These are phyloP conservation scores for Sebastes ruberrimus DNA, from an alignment of 2,797 vertebrate genomes.

Conservation along the genomic window DNA sequence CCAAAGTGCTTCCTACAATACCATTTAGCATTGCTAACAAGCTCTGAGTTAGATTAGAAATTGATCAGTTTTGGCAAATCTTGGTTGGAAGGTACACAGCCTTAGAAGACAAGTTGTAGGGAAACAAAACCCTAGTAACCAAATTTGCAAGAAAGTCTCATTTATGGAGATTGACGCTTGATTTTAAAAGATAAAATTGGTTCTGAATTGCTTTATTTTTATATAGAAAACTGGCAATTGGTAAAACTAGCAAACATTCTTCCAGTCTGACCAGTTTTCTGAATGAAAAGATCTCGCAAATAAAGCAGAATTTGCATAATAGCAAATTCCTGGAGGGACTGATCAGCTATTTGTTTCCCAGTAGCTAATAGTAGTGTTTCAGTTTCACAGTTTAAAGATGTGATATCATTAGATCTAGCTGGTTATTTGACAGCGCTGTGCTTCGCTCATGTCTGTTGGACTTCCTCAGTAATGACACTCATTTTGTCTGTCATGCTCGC, in stretches of 20 bases:
- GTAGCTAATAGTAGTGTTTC: not conserved
- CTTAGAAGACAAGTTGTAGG: not conserved
- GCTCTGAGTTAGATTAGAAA: not conserved
- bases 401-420: not conserved
- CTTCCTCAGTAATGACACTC: constrained; percentile 25
- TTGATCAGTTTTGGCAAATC: not conserved
- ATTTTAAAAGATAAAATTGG: not conserved
- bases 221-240: not conserved
- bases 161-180: not conserved
- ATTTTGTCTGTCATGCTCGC: constrained; percentile 38
- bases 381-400: not conserved
- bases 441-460: constrained; percentile 1
- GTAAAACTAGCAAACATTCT: not conserved
- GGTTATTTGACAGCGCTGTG: not conserved
- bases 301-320: not conserved
- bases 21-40: not conserved
- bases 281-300: not conserved
- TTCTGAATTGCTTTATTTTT: not conserved
- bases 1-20: not conserved
- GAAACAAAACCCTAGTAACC: not conserved
- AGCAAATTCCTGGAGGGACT: not conserved
- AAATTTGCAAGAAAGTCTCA: not conserved
- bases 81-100: not conserved
- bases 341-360: not conserved
- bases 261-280: not conserved